Conservation (phyloP, 2,888 invertebrate species). For the Polydrusus cervinus region DNA sequence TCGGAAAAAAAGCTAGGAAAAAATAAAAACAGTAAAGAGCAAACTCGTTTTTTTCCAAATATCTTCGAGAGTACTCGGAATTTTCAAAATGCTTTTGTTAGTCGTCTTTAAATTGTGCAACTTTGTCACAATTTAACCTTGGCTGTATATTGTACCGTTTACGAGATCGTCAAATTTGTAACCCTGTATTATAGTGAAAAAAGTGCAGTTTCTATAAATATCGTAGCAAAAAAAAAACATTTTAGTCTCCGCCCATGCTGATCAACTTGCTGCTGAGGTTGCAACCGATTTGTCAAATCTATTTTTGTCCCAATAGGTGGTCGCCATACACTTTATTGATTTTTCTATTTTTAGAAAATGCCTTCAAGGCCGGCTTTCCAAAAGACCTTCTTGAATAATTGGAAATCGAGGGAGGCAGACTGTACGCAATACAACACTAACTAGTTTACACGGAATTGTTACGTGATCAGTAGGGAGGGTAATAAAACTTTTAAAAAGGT, state of each 20-base stretch:
- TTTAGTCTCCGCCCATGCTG: slow-evolving; percentile 30
- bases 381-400: slow-evolving; percentile 42
- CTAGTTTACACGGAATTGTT: slow-evolving; percentile 18
- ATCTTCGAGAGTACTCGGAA: too few species aligned
- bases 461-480: slow-evolving; percentile 25
- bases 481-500: slow-evolving; percentile 30
- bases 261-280: slow-evolving; percentile 43
- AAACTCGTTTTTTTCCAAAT: too few species aligned
- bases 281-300: slow-evolving; percentile 48
- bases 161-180: too few species aligned
- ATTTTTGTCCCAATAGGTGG: slow-evolving; percentile 61
- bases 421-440: slow-evolving; percentile 26
- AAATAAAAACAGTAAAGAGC: too few species aligned
- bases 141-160: too few species aligned
- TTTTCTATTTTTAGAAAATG: slow-evolving; percentile 60
- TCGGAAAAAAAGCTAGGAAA: too few species aligned
- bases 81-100: too few species aligned
- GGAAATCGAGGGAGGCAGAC: slow-evolving; percentile 35
- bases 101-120: too few species aligned
- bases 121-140: too few species aligned
- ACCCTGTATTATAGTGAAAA: too few species aligned
- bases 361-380: slow-evolving; percentile 51
- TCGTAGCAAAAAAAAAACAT: slow-evolving; percentile 3
- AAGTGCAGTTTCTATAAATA: too few species aligned
- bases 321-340: slow-evolving; percentile 61